phyloP scores from a whole-genome alignment of 2,888 invertebrate genomes.

The Tupiocoris notatus region DNA sequence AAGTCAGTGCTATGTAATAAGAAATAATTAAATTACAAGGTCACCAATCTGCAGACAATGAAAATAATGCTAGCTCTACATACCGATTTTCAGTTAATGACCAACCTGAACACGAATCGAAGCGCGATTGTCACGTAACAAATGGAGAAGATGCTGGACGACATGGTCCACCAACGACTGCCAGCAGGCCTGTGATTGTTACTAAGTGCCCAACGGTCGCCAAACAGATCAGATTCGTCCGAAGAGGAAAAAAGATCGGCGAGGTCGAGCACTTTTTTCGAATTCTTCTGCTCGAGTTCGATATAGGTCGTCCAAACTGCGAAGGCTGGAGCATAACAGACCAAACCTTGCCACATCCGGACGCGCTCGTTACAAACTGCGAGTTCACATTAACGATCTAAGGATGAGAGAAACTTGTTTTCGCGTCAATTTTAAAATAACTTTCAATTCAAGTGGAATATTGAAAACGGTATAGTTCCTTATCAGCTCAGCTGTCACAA shows the following conservation, averaged over 20 bases:
- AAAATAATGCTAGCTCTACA: no score
- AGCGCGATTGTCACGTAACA: conserved; percentile 14
- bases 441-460: no score
- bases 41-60: no score
- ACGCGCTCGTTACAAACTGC: no score
- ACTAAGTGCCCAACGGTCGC: background rate
- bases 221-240: background rate
- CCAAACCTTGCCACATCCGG: conserved; percentile 5
- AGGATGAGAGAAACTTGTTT: no score
- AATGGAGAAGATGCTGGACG: conserved; percentile 15
- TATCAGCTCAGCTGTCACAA: no score
- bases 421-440: no score
- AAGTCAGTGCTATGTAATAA: no score
- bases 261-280: conserved; percentile 9
- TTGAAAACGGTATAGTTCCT: no score
- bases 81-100: no score
- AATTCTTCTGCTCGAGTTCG: conserved; percentile 9
- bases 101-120: conserved; percentile 15
- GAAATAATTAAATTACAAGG: no score
- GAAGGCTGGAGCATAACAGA: background rate
- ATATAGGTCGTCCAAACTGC: conserved; percentile 20
- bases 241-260: background rate
- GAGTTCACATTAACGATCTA: no score
- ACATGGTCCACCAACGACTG: background rate
- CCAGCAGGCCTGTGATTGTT: background rate